Base-by-base conservation (phyloP, 2,797 vertebrate species). In the Sorex maritimensis region DNA sequence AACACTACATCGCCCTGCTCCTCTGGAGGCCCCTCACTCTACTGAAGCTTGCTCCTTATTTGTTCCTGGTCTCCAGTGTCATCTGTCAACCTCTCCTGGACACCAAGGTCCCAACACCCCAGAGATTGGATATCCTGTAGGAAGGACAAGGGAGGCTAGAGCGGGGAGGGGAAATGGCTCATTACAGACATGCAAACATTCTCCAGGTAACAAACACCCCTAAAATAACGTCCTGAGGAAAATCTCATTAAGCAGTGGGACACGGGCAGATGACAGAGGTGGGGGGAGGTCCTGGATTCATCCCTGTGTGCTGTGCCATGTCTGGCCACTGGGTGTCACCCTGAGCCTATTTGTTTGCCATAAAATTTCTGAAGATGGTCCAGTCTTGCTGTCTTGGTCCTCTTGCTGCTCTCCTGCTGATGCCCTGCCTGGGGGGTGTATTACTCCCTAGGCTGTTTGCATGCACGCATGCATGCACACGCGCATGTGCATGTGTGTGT, bases 311-410 rank as follows among this genome's bases (percentile, higher is more conserved):
- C 23, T 52, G 13, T 85, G 71, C 41, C 14, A 5, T 4, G 1
- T 19, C 21, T 23, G 81, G 72, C 95, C 92, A 82, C 93, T 88
- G 12, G 92, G 85, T 94, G 96, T 72, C 94, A 15, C 81, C 72
- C 79, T 94, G 26, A 19, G 71, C 7, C 81, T 34, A 8, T 55
- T 34, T 26, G 86, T 21, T 73, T 58, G n/a, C 23, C 26, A 1
- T 61, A 19, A 2, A 4, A 1, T 81, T 88, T 88, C 23, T 78
- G 68, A 85, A 74, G 65, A 10, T 11, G 74, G 44, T n/a, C 4
- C n/a, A 28, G 73, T 2, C 0, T 71, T 81, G 52, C 17, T n/a
- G 8, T 23, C n/a, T 11, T 81, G 30, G 69, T 28, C 21, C n/a
- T 0, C 7, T 24, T 2, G 23, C 15, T 19, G 8, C 1, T 69